A percentile compares a stretch with the other conserved stretches of the same genome.
phyloP scores from a whole-genome alignment of 2,113 vertebrate species.

The Odocoileus virginianus region DNA sequence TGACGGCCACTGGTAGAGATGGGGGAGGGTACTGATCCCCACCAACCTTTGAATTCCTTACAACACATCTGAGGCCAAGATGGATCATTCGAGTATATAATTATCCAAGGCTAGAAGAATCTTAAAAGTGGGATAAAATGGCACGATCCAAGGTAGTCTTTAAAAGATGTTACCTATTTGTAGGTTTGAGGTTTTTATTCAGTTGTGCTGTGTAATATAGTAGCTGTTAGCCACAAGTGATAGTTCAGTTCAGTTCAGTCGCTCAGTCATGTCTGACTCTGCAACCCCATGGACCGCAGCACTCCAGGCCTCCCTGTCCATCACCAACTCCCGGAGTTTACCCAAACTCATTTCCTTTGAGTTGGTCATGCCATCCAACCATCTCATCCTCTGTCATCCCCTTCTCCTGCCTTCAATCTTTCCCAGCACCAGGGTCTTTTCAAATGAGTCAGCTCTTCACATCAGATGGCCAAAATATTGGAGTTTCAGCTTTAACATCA shows the following conservation, averaged over 20 bases:
- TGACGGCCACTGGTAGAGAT: background rate
- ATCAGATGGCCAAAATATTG: background rate
- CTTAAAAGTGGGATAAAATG: background rate
- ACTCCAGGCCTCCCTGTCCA: background rate
- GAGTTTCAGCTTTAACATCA: background rate
- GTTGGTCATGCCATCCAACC: background rate
- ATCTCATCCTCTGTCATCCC: background rate
- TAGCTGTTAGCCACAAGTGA: background rate
- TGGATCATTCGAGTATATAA: background rate
- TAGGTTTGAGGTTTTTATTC: background rate
- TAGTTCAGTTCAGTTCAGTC: background rate
- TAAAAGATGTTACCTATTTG: background rate
- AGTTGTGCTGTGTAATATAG: background rate
- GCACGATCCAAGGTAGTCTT: background rate
- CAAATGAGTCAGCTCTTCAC: background rate
- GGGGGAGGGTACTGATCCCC: background rate
- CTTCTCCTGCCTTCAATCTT: background rate
- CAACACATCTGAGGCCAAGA: background rate
- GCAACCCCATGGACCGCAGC: accelerated
- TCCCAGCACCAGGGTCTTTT: background rate
- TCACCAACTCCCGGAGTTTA: background rate
- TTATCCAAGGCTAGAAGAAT: background rate
- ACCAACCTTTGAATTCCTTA: background rate
- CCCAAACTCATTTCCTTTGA: background rate
- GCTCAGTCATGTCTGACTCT: background rate